Evolutionary conservation across 1,140 invertebrate species (phyloP).

Genomic region (Melanaphis sacchari): DNA sequence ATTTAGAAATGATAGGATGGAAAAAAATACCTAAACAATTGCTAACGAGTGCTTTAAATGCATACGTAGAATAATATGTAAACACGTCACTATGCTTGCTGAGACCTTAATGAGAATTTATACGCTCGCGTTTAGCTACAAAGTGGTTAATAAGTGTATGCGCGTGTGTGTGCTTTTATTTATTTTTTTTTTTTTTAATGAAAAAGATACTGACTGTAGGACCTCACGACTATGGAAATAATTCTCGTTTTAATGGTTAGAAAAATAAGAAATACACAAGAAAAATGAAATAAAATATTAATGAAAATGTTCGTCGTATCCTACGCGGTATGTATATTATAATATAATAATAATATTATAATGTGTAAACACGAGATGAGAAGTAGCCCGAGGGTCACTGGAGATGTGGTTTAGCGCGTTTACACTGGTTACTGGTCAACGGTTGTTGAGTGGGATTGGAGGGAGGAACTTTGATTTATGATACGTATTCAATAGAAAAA

Average conservation of each 20-base stretch:
- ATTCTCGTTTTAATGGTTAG: background rate
- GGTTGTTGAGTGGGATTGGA: background rate
- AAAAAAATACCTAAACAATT: background rate
- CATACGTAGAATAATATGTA: constrained; percentile 20
- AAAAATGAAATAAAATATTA: background rate
- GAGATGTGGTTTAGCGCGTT: constrained; percentile 1
- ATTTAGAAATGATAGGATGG: constrained; percentile 12
- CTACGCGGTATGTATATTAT: background rate
- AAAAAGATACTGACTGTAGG: background rate
- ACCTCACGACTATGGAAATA: constrained; percentile 13
- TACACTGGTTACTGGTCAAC: background rate
- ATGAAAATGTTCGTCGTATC: background rate
- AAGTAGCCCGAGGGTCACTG: background rate
- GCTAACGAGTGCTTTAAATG: constrained; percentile 17
- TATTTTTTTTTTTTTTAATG: background rate
- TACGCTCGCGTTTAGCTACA: background rate
- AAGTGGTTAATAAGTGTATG: background rate
- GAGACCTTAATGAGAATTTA: constrained; percentile 36
- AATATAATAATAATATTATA: constrained; percentile 21
- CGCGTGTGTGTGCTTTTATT: background rate
- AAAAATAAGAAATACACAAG: background rate
- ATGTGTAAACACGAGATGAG: constrained; percentile 33
- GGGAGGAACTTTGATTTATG: constrained; percentile 17
- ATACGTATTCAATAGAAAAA: background rate
- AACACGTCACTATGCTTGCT: background rate